Evolutionary conservation across 2,888 invertebrate genomes (phyloP).

Genomic region (Leucoma salicis): DNA sequence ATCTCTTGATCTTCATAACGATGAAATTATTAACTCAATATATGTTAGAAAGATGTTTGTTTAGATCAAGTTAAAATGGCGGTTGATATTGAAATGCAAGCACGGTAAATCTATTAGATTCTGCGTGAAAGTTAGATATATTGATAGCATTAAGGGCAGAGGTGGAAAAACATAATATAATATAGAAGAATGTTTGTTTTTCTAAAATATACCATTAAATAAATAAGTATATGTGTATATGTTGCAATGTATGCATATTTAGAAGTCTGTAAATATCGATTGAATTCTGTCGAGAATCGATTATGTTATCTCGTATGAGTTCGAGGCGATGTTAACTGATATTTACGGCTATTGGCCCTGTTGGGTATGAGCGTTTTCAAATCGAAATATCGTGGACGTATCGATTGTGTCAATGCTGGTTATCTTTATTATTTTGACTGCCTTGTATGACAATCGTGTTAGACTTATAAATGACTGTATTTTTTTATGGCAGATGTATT

Average conservation of each 20-base stretch:
- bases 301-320: not conserved
- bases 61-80: conserved; percentile 2
- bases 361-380: not conserved
- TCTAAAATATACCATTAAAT: conserved; percentile 6
- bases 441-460: no score
- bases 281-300: not conserved
- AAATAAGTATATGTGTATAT: no score
- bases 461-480: no score
- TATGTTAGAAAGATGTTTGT: not conserved
- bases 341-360: not conserved
- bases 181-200: conserved; percentile 37
- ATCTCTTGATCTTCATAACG: not conserved
- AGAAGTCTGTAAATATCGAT: not conserved
- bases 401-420: not conserved
- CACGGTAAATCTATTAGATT: conserved; percentile 33
- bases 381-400: not conserved
- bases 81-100: conserved; percentile 7
- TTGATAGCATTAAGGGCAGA: conserved; percentile 42
- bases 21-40: not conserved
- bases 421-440: not conserved
- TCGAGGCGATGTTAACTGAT: not conserved
- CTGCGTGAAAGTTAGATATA: conserved; percentile 44
- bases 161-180: conserved; percentile 34
- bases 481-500: no score
- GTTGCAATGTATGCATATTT: not conserved